phyloP scores from a whole-genome alignment of 2,113 vertebrate genomes.

The Acrocephalus kingi region DNA sequence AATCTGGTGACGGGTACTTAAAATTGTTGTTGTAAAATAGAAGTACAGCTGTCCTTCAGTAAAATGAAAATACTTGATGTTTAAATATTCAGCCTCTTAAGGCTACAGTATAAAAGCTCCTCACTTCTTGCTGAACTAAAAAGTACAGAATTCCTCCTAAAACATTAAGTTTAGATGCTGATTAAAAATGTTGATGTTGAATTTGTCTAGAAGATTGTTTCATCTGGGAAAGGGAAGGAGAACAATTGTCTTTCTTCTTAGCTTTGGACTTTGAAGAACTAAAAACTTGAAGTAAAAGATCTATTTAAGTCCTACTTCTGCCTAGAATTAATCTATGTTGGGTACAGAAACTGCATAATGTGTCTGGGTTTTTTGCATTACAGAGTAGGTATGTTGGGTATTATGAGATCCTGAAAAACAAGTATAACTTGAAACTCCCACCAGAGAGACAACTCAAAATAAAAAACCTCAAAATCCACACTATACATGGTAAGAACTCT shows the following conservation, averaged over 20 bases:
- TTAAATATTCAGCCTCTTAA: neutral
- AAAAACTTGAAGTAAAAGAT: neutral
- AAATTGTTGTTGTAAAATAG: neutral
- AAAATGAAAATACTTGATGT: neutral
- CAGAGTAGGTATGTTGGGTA: slow-evolving; percentile 94
- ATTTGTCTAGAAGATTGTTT: neutral
- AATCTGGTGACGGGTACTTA: neutral
- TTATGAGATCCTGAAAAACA: slow-evolving; percentile 88
- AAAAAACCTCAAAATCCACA: slow-evolving; percentile 85
- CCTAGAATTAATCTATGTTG: neutral
- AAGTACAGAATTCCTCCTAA: neutral
- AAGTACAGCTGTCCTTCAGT: neutral
- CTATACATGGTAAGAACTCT: slow-evolving; percentile 83
- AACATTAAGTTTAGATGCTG: neutral
- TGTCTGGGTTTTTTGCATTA: slow-evolving; percentile 61
- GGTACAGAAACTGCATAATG: slow-evolving; percentile 20
- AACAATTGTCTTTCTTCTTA: neutral
- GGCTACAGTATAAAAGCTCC: neutral
- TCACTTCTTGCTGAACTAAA: neutral
- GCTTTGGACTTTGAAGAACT: neutral
- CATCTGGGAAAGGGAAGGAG: neutral
- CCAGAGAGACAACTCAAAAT: slow-evolving; percentile 79
- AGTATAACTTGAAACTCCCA: slow-evolving; percentile 83
- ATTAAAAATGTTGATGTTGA: neutral
- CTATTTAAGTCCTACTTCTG: neutral